Evolutionary conservation across 2,797 vertebrate genomes (phyloP).

Genomic region (Amblyraja radiata): DNA sequence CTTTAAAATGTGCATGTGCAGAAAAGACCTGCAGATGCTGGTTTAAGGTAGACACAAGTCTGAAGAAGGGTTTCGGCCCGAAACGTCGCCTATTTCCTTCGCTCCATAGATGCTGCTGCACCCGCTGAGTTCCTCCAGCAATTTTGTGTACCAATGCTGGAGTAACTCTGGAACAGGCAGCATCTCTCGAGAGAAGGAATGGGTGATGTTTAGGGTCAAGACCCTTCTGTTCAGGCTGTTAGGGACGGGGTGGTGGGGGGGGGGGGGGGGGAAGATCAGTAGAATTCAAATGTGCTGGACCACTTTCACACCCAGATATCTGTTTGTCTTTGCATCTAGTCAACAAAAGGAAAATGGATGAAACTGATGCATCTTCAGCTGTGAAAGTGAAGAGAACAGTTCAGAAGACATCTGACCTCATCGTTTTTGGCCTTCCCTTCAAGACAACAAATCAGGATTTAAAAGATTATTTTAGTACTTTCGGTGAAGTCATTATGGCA

Average conservation of each 20-base stretch:
- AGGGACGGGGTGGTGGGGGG: no score
- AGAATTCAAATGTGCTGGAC: neutral
- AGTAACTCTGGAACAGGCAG: no score
- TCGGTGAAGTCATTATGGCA: conserved; percentile 98
- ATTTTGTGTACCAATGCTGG: no score
- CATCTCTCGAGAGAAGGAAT: no score
- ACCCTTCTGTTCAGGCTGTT: neutral
- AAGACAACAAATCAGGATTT: conserved; percentile 96
- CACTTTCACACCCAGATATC: no score
- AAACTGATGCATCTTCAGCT: conserved; percentile 90
- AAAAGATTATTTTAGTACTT: conserved; percentile 92
- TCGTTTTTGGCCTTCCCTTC: conserved; percentile 92
- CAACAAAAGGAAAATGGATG: conserved; percentile 99
- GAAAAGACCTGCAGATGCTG: no score
- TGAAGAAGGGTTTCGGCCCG: no score
- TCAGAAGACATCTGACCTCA: conserved; percentile 94
- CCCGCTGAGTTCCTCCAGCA: no score
- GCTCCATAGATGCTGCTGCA: no score
- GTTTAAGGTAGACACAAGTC: no score
- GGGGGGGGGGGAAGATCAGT: neutral
- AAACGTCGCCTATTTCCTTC: no score
- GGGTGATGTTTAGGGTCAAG: no score
- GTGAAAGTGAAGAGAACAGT: conserved; percentile 94
- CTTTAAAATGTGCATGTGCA: neutral
- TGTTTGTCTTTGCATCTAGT: conserved; percentile 56